phyloP scores from a whole-genome alignment of 2,888 invertebrate species.

The Synergus laeviventris region DNA sequence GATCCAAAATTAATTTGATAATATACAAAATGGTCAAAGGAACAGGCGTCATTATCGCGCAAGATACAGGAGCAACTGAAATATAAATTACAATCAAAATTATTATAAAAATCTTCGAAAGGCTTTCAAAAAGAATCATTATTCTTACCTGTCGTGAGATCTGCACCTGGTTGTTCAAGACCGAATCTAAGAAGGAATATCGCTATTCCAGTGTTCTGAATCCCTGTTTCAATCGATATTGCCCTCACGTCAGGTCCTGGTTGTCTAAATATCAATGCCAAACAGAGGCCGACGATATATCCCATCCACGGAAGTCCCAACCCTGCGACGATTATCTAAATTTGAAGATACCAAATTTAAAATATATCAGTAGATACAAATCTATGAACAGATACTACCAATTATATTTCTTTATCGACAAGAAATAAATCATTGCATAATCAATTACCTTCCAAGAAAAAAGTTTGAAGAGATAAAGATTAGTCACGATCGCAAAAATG shows the following conservation, averaged over 20 bases:
- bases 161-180: constrained; percentile 90
- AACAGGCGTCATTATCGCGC: constrained; percentile 95
- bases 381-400: too few relatives aligned
- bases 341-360: constrained; percentile 56
- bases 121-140: constrained; percentile 22
- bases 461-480: constrained; percentile 90
- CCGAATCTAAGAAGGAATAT: constrained; percentile 91
- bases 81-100: constrained; percentile 56
- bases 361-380: too few relatives aligned
- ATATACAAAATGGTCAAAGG: constrained; percentile 82
- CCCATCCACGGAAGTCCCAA: constrained; percentile 90
- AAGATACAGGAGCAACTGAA: constrained; percentile 91
- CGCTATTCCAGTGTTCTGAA: constrained; percentile 95
- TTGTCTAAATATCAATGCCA: constrained; percentile 81
- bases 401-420: neutral
- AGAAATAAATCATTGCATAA: constrained; percentile 57
- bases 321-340: constrained; percentile 87
- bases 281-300: constrained; percentile 83
- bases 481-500: constrained; percentile 91
- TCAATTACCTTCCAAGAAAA: constrained; percentile 92
- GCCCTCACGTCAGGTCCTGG: constrained; percentile 85
- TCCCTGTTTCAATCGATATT: constrained; percentile 94
- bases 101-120: constrained; percentile 43
- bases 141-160: constrained; percentile 87
- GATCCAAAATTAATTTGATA: constrained; percentile 61